These are phyloP conservation scores for Dryas iulia DNA, from an alignment of 1,140 invertebrate genomes.

Conservation along the genomic window DNA sequence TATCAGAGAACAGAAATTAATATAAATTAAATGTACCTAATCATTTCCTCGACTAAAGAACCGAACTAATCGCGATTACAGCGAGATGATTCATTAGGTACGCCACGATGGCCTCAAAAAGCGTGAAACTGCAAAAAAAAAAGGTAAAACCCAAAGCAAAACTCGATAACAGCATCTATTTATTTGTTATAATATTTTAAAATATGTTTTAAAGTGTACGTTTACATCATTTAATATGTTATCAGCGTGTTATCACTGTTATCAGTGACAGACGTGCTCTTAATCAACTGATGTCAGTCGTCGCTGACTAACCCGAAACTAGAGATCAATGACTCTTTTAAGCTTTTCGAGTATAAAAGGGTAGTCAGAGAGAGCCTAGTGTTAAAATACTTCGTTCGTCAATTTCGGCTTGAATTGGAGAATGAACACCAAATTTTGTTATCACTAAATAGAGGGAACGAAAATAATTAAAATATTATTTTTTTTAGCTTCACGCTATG, in stretches of 20 bases:
- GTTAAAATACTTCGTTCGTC: background rate
- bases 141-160: background rate
- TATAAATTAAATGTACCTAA: too few species aligned
- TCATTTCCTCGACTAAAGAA: too few species aligned
- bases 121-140: too few species aligned
- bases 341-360: background rate
- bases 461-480: too few species aligned
- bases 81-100: too few species aligned
- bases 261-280: background rate
- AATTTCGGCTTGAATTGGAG: background rate
- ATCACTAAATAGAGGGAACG: too few species aligned
- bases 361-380: background rate
- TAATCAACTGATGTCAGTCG: background rate
- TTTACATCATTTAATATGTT: background rate
- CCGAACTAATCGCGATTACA: too few species aligned
- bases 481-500: too few species aligned
- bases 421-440: too few species aligned
- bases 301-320: background rate
- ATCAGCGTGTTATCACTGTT: background rate
- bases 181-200: background rate
- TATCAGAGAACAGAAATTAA: too few species aligned
- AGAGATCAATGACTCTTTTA: background rate
- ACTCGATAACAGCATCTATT: background rate
- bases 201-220: background rate
- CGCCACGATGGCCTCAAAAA: too few species aligned